Evolutionary conservation across 1,140 invertebrate species (phyloP), one percentile per base, ranked within the genome.

Genomic region (Orchestia grillus): DNA sequence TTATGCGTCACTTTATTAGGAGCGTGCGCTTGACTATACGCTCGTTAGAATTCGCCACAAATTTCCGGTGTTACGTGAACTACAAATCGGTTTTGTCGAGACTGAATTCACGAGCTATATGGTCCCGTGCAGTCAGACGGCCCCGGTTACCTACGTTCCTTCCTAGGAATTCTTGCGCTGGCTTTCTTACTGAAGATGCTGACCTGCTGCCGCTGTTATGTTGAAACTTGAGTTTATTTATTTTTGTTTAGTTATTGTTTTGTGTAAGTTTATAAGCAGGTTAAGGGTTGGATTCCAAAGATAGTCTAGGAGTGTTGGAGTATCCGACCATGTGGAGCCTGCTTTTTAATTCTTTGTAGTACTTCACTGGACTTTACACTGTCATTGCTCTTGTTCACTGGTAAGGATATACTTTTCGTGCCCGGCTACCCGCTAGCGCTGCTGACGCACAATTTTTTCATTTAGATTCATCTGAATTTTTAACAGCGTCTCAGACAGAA

Each of bases 211-310:
- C 36, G 92, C 92, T 94, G 92, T 94, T 94, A 47, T 45, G 92
- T 94, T 94, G 92, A 94, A 90, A 94, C 92, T 94, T 94, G 92
- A 94, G 92, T 94, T 94, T 44, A 94, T 94, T 45, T 94, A 45
- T 94, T 45, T n/a, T 94, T 94, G 92, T 94, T 94, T 94, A 90
- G 88, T 90, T 90, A 94, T 94, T 94, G 92, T 94, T 94, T 44
- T 94, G 43, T 94, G 43, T 94, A 94, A 47, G 92, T 94, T 94
- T 94, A 94, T 94, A 90, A 90, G 92, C 92, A 94, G 92, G 92
- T 94, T 94, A 94, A 94, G 92, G 92, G 92, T 94, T 94, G 43
- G 44, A 94, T 94, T 94, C 92, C 92, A 94, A 94, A 94, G 92
- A 94, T 94, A 94, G 92, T 94, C 92, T 94, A 94, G 92, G 44